A percentile compares a stretch with the other conserved stretches of the same genome.
Evolutionary conservation across 2,888 invertebrate species (phyloP).

Genomic region (Oegoconia quadripuncta): DNA sequence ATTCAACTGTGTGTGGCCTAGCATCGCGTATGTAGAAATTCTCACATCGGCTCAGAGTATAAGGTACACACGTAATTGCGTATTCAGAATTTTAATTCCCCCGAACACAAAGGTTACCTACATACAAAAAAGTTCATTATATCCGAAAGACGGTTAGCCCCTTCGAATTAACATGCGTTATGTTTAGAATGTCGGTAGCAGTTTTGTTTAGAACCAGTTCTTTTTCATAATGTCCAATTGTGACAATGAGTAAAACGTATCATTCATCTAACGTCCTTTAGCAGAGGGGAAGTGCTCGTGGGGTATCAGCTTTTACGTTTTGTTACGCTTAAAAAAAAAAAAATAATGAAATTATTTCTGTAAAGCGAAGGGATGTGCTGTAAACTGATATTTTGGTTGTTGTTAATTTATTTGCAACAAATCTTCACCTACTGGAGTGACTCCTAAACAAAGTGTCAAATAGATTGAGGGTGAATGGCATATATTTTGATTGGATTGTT

Average conservation of each 20-base stretch:
- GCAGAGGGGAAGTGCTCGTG: constrained; percentile 18
- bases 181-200: constrained; percentile 3
- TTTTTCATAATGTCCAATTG: constrained; percentile 6
- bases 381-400: constrained; percentile 45
- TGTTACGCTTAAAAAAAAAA: not conserved
- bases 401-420: constrained; percentile 55
- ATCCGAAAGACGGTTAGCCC: constrained; percentile 5
- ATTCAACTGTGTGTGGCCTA: too few relatives aligned
- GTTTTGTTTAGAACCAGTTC: constrained; percentile 19
- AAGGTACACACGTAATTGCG: too few relatives aligned
- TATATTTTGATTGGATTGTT: too few relatives aligned
- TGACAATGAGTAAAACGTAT: constrained; percentile 33
- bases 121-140: not conserved
- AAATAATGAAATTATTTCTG: not conserved
- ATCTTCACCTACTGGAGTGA: constrained; percentile 28
- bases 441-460: not conserved
- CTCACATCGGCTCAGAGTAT: too few relatives aligned
- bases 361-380: constrained; percentile 26
- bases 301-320: not conserved
- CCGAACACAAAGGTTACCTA: too few relatives aligned
- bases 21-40: too few relatives aligned
- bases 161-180: constrained; percentile 7
- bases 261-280: constrained; percentile 44
- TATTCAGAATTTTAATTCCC: too few relatives aligned
- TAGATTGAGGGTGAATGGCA: too few relatives aligned